Conservation (phyloP, 2,797 vertebrate species). For the Ambastaia sidthimunki region DNA sequence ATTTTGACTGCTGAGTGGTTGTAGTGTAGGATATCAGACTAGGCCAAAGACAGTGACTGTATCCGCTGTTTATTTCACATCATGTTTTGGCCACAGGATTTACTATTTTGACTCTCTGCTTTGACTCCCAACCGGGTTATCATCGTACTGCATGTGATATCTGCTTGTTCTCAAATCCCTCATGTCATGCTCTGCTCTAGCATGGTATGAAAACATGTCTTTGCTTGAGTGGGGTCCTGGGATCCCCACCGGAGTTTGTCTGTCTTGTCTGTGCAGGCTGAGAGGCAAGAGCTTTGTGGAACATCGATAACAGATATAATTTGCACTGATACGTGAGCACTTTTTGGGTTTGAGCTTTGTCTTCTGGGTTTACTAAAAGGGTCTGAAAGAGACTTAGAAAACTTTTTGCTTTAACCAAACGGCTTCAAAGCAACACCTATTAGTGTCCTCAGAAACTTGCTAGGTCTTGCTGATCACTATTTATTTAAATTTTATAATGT, state of each 20-base stretch:
- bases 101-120: constrained; percentile 26
- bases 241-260: constrained; percentile 3
- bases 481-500: neutral
- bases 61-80: neutral
- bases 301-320: constrained; percentile 20
- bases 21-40: neutral
- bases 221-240: constrained; percentile 34
- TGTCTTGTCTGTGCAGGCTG: neutral
- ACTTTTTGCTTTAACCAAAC: constrained; percentile 35
- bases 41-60: neutral
- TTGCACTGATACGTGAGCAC: neutral
- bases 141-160: neutral
- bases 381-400: constrained; percentile 38
- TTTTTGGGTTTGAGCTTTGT: neutral
- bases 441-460: neutral
- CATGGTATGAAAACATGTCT: constrained; percentile 65
- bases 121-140: constrained; percentile 14
- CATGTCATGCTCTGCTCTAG: constrained; percentile 52
- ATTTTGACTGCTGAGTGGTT: neutral
- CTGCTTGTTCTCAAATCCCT: constrained; percentile 49
- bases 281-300: neutral
- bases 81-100: neutral
- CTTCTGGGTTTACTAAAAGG: constrained; percentile 20
- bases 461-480: neutral
- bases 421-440: constrained; percentile 25